Evolutionary conservation across 2,113 vertebrate species (phyloP).

Genomic region (Pipa parva): DNA sequence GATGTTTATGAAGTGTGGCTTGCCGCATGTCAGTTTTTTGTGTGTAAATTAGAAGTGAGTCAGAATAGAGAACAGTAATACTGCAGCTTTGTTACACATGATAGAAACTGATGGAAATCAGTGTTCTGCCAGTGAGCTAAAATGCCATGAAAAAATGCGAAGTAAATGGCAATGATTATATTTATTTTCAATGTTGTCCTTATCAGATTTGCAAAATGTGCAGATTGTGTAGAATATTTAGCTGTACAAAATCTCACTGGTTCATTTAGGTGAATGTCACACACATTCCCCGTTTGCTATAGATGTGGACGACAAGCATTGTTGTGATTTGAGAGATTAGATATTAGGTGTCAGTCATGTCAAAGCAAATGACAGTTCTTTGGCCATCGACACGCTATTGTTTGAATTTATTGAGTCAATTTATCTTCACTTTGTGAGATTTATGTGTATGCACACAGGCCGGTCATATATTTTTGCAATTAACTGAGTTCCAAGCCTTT

Average conservation of each 20-base stretch:
- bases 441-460: constrained; percentile 24
- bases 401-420: constrained; percentile 34
- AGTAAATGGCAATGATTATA: neutral
- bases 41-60: neutral
- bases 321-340: constrained; percentile 24
- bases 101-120: constrained; percentile 9
- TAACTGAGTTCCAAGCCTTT: constrained; percentile 12
- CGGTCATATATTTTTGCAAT: constrained; percentile 16
- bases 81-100: constrained; percentile 13
- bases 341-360: constrained; percentile 33
- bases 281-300: constrained; percentile 1
- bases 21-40: constrained; percentile 10
- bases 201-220: constrained; percentile 5
- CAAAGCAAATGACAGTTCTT: constrained; percentile 32
- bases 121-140: constrained; percentile 8
- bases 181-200: no score
- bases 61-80: neutral
- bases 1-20: neutral
- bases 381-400: constrained; percentile 22
- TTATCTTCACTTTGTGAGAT: constrained; percentile 22
- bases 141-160: constrained; percentile 4
- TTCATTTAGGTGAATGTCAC: constrained; percentile 16
- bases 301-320: constrained; percentile 11
- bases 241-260: neutral
- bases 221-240: constrained; percentile 10